These are phyloP conservation scores for Danio rerio DNA, from an alignment of 2,113 vertebrate species.

Conservation along the genomic window GRCz12tu NC_133186.1:29443501-29444000, in stretches of 20 bases:
- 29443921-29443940: no score
- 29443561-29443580: constrained; percentile 8
- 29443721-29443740: constrained; percentile 35
- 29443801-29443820: background rate
- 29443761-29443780: background rate
- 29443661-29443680: constrained; percentile 55
- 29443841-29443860: background rate
- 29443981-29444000: no score
- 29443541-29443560: constrained; percentile 7
- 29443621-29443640: constrained; percentile 35
- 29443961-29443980: no score
- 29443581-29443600: constrained; percentile 17
- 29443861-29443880: background rate
- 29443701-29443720: constrained; percentile 16
- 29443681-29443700: constrained; percentile 31
- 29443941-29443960: background rate
- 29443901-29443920: no score
- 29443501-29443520: background rate
- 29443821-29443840: background rate
- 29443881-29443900: no score
- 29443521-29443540: constrained; percentile 35
- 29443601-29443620: constrained; percentile 27
- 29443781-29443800: background rate
- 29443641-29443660: constrained; percentile 14
- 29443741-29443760: background rate